These are phyloP conservation scores for Cephus pulcher DNA, from an alignment of 2,888 invertebrate genomes.

Conservation along the genomic window DNA sequence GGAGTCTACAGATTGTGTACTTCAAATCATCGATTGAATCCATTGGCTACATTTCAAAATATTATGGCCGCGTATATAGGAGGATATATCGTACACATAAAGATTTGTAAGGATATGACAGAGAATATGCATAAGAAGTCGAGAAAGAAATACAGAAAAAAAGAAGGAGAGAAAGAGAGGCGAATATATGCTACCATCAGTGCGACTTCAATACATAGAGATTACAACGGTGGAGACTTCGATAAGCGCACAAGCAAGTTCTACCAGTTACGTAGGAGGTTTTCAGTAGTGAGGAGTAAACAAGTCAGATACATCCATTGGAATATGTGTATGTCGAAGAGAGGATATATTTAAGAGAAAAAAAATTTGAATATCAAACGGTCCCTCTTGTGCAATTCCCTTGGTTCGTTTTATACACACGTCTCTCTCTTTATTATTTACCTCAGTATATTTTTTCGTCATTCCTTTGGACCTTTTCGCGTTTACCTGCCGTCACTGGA, in stretches of 20 bases:
- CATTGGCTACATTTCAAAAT: no score
- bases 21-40: no score
- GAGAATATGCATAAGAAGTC: slow-evolving; percentile 10
- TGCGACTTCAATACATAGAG: slow-evolving; percentile 22
- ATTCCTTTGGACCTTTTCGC: slow-evolving; percentile 39
- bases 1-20: no score
- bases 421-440: slow-evolving; percentile 34
- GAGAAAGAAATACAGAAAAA: slow-evolving; percentile 15
- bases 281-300: background rate
- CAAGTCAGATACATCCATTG: slow-evolving; percentile 2
- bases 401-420: slow-evolving; percentile 15
- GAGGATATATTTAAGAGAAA: no score
- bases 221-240: slow-evolving; percentile 40
- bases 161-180: slow-evolving; percentile 22
- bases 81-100: no score
- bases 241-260: slow-evolving; percentile 40
- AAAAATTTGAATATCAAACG: slow-evolving; percentile 60
- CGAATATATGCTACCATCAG: slow-evolving; percentile 27
- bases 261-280: slow-evolving; percentile 17
- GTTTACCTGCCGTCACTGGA: slow-evolving; percentile 44
- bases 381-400: slow-evolving; percentile 47
- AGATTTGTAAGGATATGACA: background rate
- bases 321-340: no score
- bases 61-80: no score
- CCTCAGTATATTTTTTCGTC: slow-evolving; percentile 23